A percentile compares a stretch with the other conserved stretches of the same genome.
Conservation (phyloP, 2,797 vertebrate species). For the Kryptopterus vitreolus region DNA sequence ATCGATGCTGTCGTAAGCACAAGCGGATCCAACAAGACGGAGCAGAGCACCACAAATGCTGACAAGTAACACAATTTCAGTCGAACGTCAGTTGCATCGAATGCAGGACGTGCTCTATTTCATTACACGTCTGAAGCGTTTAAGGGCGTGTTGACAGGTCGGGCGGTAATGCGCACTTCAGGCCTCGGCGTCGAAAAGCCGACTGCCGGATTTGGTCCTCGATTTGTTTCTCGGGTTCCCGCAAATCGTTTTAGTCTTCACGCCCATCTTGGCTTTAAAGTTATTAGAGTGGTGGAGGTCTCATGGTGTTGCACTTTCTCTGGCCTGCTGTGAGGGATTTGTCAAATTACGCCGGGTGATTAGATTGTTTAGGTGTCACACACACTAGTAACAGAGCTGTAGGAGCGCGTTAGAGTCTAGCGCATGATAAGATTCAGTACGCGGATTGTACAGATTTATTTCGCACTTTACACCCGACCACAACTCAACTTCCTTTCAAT, state of each 20-base stretch:
- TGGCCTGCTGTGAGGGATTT: conserved; percentile 46
- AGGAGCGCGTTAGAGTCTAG: conserved; percentile 8
- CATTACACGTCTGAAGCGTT: conserved; percentile 38
- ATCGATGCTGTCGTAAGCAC: conserved; percentile 45
- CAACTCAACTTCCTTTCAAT: background rate
- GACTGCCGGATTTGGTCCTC: conserved; percentile 25
- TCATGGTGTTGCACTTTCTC: conserved; percentile 35
- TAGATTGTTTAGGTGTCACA: conserved; percentile 49
- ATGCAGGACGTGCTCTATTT: conserved; percentile 46
- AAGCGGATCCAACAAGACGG: conserved; percentile 42
- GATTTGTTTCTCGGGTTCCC: conserved; percentile 41
- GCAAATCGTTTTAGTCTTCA: conserved; percentile 44
- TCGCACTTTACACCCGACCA: background rate
- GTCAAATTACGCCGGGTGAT: conserved; percentile 50
- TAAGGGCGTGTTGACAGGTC: conserved; percentile 25
- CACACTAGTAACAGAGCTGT: conserved; percentile 12
- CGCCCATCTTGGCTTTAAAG: conserved; percentile 43
- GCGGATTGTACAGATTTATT: background rate
- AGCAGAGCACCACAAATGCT: conserved; percentile 35
- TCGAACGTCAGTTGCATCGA: conserved; percentile 44
- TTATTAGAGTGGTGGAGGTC: conserved; percentile 46
- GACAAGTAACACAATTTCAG: conserved; percentile 47
- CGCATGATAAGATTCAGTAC: background rate
- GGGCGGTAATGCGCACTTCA: conserved; percentile 33
- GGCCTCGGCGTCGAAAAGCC: conserved; percentile 17